Conservation (phyloP, 2,888 invertebrate species). For the Nomada fabriciana region DNA sequence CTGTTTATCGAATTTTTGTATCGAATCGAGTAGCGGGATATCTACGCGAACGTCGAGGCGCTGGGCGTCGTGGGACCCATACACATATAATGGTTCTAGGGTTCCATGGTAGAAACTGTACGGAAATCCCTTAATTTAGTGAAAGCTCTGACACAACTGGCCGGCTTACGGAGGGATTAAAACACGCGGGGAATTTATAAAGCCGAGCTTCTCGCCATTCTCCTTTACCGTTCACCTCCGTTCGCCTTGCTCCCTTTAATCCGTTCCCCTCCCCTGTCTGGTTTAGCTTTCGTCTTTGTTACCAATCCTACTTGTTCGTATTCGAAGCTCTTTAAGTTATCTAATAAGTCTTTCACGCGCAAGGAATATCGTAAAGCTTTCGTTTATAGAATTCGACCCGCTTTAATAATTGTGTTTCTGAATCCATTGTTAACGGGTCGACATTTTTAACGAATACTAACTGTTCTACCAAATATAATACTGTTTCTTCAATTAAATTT, state of each 20-base stretch:
- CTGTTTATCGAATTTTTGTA: slow-evolving; percentile 32
- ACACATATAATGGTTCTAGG: slow-evolving; percentile 12
- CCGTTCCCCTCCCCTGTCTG: neutral
- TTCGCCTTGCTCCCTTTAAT: slow-evolving; percentile 21
- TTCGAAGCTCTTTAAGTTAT: neutral
- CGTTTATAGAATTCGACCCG: no score
- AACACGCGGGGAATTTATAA: slow-evolving; percentile 70
- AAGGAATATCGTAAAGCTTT: no score
- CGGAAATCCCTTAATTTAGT: slow-evolving; percentile 71
- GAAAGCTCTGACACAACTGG: slow-evolving; percentile 65
- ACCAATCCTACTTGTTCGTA: slow-evolving; percentile 14
- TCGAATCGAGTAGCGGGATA: slow-evolving; percentile 24
- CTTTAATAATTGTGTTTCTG: no score
- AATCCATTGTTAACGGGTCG: no score
- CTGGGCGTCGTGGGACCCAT: neutral
- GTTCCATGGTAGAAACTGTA: slow-evolving; percentile 24
- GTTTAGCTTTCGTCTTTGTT: slow-evolving; percentile 8
- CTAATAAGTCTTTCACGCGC: neutral
- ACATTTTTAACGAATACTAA: no score
- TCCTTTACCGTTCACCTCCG: slow-evolving; percentile 27
- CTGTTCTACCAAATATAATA: no score
- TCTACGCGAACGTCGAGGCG: neutral
- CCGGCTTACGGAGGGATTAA: slow-evolving; percentile 70
- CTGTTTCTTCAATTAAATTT: neutral
- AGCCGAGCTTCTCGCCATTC: slow-evolving; percentile 52